Evolutionary conservation across 2,797 vertebrate species (phyloP).

Genomic region (Buphagus erythrorhynchus): DNA sequence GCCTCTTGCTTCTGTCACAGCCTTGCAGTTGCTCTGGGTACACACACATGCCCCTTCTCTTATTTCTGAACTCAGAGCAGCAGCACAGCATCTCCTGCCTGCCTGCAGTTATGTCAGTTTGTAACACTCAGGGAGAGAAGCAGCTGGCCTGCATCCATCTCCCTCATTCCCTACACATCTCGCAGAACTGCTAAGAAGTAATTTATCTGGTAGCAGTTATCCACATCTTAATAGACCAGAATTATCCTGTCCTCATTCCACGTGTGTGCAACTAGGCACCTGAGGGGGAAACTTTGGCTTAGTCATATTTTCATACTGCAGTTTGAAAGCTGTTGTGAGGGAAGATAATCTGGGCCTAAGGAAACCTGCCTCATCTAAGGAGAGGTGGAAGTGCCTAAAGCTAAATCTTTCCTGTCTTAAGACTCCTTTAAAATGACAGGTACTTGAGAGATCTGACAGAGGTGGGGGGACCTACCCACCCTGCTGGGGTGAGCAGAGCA

Average conservation of each 20-base stretch:
- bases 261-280: neutral
- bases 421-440: neutral
- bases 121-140: neutral
- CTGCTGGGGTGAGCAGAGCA: neutral
- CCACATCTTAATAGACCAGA: neutral
- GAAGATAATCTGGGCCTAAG: neutral
- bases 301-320: neutral
- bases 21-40: neutral
- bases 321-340: neutral
- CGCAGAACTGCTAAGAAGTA: neutral
- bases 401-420: neutral
- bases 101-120: neutral
- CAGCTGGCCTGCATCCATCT: constrained; percentile 18
- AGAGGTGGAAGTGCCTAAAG: neutral
- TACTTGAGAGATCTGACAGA: neutral
- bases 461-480: neutral
- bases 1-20: neutral
- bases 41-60: neutral
- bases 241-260: neutral
- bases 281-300: neutral
- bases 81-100: neutral
- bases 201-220: neutral
- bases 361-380: neutral
- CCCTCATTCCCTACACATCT: neutral
- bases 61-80: neutral